Evolutionary conservation across 2,113 vertebrate species (phyloP).

Genomic region (Crotalus helleri): DNA sequence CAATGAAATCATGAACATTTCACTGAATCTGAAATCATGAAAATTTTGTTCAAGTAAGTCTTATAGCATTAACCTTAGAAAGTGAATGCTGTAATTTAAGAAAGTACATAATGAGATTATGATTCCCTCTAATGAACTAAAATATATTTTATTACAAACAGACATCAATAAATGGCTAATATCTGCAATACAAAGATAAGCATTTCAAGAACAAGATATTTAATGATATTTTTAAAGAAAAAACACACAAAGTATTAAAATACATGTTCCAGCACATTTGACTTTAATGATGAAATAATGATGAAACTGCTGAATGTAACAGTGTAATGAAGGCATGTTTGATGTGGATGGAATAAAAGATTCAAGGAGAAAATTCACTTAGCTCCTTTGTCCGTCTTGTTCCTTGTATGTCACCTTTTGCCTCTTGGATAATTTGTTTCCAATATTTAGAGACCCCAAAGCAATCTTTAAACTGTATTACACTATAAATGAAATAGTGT

Average conservation of each 20-base stretch:
- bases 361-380: not conserved
- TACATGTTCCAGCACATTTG: not conserved
- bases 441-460: not conserved
- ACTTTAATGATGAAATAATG: not conserved
- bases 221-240: not conserved
- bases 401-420: not conserved
- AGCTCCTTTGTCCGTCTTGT: not conserved
- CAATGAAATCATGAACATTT: not conserved
- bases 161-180: not conserved
- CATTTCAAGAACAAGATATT: not conserved
- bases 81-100: not conserved
- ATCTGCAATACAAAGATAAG: not conserved
- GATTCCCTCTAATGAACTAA: not conserved
- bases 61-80: not conserved
- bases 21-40: not conserved
- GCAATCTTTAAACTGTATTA: not conserved
- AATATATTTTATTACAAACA: not conserved
- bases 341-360: not conserved
- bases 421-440: not conserved
- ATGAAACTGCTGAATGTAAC: not conserved
- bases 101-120: not conserved
- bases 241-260: not conserved
- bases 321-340: not conserved
- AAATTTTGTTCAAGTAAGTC: not conserved
- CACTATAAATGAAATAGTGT: not conserved